A percentile compares a stretch with the other conserved stretches of the same genome.
Conservation (phyloP, 2,888 invertebrate species). For the Coenonympha glycerion region DNA sequence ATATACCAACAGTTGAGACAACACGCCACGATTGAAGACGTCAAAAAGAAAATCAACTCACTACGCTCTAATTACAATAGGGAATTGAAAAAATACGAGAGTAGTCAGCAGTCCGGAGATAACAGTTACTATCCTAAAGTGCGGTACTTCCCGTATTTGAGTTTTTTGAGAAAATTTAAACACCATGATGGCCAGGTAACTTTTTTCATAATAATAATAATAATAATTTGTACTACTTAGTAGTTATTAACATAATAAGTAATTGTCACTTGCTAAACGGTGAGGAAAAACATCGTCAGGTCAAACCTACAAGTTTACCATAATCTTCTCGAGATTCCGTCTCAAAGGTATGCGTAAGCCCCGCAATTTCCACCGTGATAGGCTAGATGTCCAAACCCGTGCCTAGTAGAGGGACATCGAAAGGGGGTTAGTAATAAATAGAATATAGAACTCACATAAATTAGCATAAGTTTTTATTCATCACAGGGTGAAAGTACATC, state of each 20-base stretch:
- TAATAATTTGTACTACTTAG: too few relatives aligned
- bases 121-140: conserved; percentile 14
- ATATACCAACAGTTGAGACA: conserved; percentile 17
- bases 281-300: too few relatives aligned
- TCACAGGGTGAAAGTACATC: not conserved
- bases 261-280: not conserved
- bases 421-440: too few relatives aligned
- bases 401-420: too few relatives aligned
- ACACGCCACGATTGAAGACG: conserved; percentile 22
- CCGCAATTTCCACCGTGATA: too few relatives aligned
- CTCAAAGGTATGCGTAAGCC: too few relatives aligned
- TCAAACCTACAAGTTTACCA: too few relatives aligned
- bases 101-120: not conserved
- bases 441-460: too few relatives aligned
- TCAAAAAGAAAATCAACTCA: conserved; percentile 28
- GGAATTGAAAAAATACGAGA: conserved; percentile 16
- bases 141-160: conserved; percentile 22
- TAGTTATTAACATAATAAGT: too few relatives aligned
- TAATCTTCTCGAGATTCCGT: too few relatives aligned
- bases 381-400: too few relatives aligned
- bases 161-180: conserved; percentile 19
- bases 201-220: not conserved
- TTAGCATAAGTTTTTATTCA: not conserved
- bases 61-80: conserved; percentile 27
- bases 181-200: conserved; percentile 9